Evolutionary conservation across 2,888 invertebrate species (phyloP), one percentile per base, ranked within the genome.

Genomic region (Ramazzottius varieornatus): DNA sequence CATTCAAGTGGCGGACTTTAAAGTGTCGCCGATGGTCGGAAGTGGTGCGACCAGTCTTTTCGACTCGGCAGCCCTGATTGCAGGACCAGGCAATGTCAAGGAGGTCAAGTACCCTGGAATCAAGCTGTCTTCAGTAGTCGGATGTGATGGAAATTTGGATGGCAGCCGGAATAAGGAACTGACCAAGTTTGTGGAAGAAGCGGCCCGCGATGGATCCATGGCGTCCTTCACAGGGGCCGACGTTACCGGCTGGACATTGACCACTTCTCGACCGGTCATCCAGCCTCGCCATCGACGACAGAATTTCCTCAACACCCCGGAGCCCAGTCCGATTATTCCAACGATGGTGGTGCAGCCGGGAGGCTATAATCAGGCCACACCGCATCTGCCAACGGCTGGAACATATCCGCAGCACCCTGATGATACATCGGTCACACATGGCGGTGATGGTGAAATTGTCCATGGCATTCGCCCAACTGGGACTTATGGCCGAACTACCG

Each of bases 51-150:
- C 54, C 16, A 16, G 16, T 4, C 54, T 73, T 68, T 71, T 72
- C 67, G 74, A 74, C 65, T 71, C 69, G 46, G 70, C 71, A 16
- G 73, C 75, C 2, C 69, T 75, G 29, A 74, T 75, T 24, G 71
- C 73, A 13, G 75, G 75, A 1, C 71, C 72, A 1, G 75, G 75
- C 1, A 72, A 75, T 64, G 69, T 68, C 2, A 70, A 70, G 66
- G 64, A 66, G 13, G 72, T 72, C 0, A 69, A 71, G 66, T 66
- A 69, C 29, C 54, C 54, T 8, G 54, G 54, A 4, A 29, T 54
- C 4, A 54, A 54, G 29, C n/a, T 54, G 54, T 54, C 54, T 8
- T 16, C 54, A 8, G 54, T 54, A 4, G 54, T 54, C 16, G 54
- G 54, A 8, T 54, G 54, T 29, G 54, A 54, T 54, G 54, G 54